These are phyloP conservation scores for Cassiopea xamachana DNA, from an alignment of 30 jellyfish, hydroid and myxozoan genomes.

Conservation along the genomic window DNA sequence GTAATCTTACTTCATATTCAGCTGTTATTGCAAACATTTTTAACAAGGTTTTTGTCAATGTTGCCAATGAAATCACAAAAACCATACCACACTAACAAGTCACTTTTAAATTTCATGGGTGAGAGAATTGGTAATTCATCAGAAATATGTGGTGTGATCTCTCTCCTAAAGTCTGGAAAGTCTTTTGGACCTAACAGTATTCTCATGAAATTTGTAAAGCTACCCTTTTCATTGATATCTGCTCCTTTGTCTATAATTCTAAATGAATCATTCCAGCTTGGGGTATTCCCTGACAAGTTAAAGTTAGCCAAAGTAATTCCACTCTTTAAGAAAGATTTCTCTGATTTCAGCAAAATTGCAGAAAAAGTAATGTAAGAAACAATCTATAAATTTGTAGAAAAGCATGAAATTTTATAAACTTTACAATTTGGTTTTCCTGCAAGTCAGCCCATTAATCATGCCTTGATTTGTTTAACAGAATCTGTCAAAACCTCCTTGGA, in stretches of 20 bases:
- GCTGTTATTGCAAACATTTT: conserved; percentile 58
- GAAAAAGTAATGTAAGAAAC: conserved; percentile 62
- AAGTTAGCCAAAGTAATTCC: conserved; percentile 60
- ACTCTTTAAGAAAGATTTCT: conserved; percentile 52
- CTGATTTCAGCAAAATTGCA: conserved; percentile 47
- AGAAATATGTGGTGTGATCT: conserved; percentile 53
- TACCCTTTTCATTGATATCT: conserved; percentile 11
- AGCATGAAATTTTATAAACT: conserved; percentile 26
- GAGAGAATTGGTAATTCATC: conserved; percentile 9
- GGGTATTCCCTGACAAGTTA: conserved; percentile 36
- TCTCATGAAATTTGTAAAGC: conserved; percentile 37
- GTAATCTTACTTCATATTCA: conserved; percentile 33
- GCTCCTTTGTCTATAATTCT: conserved; percentile 29
- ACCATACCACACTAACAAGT: conserved; percentile 19
- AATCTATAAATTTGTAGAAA: conserved; percentile 35
- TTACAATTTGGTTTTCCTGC: conserved; percentile 67
- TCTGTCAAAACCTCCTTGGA: conserved; percentile 40
- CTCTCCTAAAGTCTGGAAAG: conserved; percentile 39
- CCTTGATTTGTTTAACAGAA: conserved; percentile 59
- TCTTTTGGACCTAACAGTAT: conserved; percentile 67
- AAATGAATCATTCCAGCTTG: conserved; percentile 43
- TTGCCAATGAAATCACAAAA: conserved; percentile 45
- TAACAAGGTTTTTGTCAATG: conserved; percentile 45
- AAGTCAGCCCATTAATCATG: conserved; percentile 58
- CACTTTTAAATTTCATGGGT: conserved; percentile 38